phyloP scores from a whole-genome alignment of 1,140 invertebrate genomes.

The Diorhabda elongata region DNA sequence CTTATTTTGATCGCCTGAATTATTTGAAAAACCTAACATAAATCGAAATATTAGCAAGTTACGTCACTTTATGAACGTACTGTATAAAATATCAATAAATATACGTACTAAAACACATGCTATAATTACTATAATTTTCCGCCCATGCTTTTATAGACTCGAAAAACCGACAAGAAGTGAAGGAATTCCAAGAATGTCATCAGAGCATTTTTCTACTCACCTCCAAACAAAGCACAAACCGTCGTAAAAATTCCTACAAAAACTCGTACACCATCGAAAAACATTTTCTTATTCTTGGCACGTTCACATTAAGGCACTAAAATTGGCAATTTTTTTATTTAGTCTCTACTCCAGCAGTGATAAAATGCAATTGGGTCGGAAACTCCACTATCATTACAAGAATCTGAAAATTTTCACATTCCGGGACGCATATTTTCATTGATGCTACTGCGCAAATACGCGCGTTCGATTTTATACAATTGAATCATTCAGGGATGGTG shows the following conservation, averaged over 20 bases:
- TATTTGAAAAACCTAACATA: no score
- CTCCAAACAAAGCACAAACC: constrained; percentile 7
- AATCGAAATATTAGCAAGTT: no score
- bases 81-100: no score
- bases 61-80: no score
- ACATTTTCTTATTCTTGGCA: constrained; percentile 5
- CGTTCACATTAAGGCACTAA: constrained; percentile 12
- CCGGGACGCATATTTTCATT: constrained; percentile 7
- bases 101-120: no score
- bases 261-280: constrained; percentile 4
- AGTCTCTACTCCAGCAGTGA: neutral
- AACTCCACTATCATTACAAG: constrained; percentile 7
- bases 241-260: constrained; percentile 7
- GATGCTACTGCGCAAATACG: constrained; percentile 4
- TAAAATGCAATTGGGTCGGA: constrained; percentile 8
- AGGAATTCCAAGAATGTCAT: constrained; percentile 1
- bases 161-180: neutral
- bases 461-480: constrained; percentile 14
- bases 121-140: no score
- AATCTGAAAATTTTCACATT: constrained; percentile 11
- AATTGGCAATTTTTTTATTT: constrained; percentile 7
- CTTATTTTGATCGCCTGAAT: no score
- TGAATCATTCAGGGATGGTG: constrained; percentile 8
- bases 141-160: neutral
- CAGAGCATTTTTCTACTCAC: constrained; percentile 4